These are phyloP conservation scores for Habropoda laboriosa DNA, from an alignment of 1,140 invertebrate genomes.

Conservation along the genomic window DNA sequence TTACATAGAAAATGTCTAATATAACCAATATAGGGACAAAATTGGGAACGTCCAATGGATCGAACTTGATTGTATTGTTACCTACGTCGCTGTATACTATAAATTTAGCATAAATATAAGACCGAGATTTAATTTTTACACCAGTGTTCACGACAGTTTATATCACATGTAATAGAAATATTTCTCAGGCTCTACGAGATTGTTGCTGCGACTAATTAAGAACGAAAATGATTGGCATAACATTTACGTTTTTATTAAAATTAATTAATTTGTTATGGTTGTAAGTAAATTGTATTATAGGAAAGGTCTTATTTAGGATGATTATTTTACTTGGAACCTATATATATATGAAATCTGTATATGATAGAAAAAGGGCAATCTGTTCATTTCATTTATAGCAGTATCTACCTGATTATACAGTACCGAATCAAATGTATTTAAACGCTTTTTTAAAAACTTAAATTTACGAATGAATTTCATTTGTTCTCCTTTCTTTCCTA, in stretches of 20 bases:
- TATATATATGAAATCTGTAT: not conserved
- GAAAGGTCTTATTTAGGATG: not conserved
- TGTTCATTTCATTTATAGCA: not conserved
- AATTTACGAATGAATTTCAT: not conserved
- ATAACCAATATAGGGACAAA: not conserved
- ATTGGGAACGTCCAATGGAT: slow-evolving; percentile 8
- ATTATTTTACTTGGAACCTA: not conserved
- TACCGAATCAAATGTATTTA: slow-evolving; percentile 11
- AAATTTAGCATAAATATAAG: not conserved
- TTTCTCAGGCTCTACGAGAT: not conserved
- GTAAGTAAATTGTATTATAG: slow-evolving; percentile 1
- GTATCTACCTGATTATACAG: not conserved
- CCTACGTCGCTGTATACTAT: not conserved
- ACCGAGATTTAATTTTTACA: slow-evolving; percentile 26
- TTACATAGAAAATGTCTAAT: not conserved
- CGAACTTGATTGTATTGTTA: not conserved
- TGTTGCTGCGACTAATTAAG: not conserved
- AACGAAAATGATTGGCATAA: not conserved
- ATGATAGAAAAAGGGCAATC: not conserved
- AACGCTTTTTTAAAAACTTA: not conserved
- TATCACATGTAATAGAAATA: not conserved
- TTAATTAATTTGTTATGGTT: not conserved
- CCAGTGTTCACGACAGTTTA: not conserved
- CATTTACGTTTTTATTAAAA: not conserved
- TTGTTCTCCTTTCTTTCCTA: not conserved